phyloP scores from a whole-genome alignment of 2,797 vertebrate species.

The Valencia hispanica region DNA sequence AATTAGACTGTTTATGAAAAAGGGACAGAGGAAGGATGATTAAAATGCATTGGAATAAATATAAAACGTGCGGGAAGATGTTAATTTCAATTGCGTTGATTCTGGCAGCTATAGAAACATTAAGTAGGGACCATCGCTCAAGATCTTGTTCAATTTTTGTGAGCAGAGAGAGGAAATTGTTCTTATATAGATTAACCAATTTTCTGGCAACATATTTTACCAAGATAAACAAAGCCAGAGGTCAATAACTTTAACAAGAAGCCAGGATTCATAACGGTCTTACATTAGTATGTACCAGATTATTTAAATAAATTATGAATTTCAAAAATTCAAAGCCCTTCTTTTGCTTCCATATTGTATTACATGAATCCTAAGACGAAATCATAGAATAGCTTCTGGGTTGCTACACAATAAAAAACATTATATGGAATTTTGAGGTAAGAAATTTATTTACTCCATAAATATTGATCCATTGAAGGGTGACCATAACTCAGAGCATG shows the following conservation, averaged over 20 bases:
- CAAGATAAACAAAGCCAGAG: too few species aligned
- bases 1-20: too few species aligned
- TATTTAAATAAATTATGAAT: background rate
- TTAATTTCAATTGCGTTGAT: too few species aligned
- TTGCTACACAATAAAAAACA: background rate
- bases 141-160: too few species aligned
- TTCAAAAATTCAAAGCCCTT: background rate
- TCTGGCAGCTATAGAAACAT: too few species aligned
- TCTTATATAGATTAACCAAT: too few species aligned
- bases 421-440: background rate
- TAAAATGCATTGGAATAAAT: too few species aligned
- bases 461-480: constrained; percentile 5
- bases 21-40: too few species aligned
- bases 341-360: background rate
- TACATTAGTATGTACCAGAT: background rate
- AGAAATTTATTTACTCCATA: background rate
- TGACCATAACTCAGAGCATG: constrained; percentile 20
- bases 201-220: too few species aligned
- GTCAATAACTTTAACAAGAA: constrained; percentile 1
- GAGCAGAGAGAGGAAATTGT: too few species aligned
- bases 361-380: constrained; percentile 5
- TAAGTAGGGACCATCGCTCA: too few species aligned
- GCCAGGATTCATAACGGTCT: background rate
- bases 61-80: too few species aligned
- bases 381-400: background rate